phyloP scores from a whole-genome alignment of 2,888 invertebrate genomes.

The Merodon equestris region DNA sequence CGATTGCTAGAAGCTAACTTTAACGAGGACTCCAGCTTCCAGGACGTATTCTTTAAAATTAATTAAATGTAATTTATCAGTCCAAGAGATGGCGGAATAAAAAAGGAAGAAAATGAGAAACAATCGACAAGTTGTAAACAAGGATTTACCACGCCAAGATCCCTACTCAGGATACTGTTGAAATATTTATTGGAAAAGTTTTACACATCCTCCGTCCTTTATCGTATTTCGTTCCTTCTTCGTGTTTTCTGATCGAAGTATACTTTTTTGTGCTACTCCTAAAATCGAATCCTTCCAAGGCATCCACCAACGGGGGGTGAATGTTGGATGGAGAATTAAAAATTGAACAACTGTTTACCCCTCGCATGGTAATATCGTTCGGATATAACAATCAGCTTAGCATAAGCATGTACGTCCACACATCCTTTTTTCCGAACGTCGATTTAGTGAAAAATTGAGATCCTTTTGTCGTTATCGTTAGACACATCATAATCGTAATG shows the following conservation, averaged over 20 bases:
- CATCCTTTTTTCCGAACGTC: slow-evolving; percentile 16
- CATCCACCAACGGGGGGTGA: slow-evolving; percentile 2
- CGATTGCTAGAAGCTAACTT: too few relatives aligned
- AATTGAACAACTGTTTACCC: slow-evolving; percentile 41
- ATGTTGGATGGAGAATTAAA: slow-evolving; percentile 33
- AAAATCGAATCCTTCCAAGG: slow-evolving; percentile 26
- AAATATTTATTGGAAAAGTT: slow-evolving; percentile 65
- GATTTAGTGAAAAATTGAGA: slow-evolving; percentile 31
- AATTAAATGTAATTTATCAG: slow-evolving; percentile 67
- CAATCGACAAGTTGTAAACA: slow-evolving; percentile 64
- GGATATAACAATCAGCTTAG: slow-evolving; percentile 33
- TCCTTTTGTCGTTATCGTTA: slow-evolving; percentile 50
- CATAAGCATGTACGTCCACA: slow-evolving; percentile 23
- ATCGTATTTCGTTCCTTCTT: neutral
- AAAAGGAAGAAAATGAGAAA: slow-evolving; percentile 28
- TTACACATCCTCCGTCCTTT: slow-evolving; percentile 34
- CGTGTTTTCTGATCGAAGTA: slow-evolving; percentile 4
- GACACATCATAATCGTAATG: slow-evolving; percentile 64
- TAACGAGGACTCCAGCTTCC: too few relatives aligned
- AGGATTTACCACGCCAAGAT: slow-evolving; percentile 55
- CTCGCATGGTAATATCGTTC: slow-evolving; percentile 19
- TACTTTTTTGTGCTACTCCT: neutral
- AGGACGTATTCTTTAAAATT: slow-evolving; percentile 33
- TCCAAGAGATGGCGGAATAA: neutral
- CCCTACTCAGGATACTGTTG: slow-evolving; percentile 56